phyloP scores from a whole-genome alignment of 1,140 invertebrate genomes.

The Holotrichia oblita region DNA sequence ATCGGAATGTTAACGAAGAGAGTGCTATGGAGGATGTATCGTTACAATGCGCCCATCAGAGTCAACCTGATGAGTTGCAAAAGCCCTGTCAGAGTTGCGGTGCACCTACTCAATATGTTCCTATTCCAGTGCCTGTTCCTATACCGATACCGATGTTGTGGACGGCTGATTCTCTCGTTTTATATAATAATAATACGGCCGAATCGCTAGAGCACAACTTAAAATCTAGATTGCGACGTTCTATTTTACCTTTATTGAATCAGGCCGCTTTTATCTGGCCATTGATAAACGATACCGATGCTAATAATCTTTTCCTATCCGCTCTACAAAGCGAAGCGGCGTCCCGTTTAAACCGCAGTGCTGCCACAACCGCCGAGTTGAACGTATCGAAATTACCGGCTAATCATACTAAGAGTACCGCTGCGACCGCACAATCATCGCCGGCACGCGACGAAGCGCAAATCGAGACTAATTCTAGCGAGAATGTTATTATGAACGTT shows the following conservation, averaged over 20 bases:
- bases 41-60: constrained; percentile 56
- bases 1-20: constrained; percentile 43
- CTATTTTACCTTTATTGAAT: constrained; percentile 52
- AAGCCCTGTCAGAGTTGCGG: constrained; percentile 61
- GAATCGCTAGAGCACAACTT: constrained; percentile 45
- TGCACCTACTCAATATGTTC: constrained; percentile 73
- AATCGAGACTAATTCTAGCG: neutral
- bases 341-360: constrained; percentile 35
- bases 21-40: constrained; percentile 47
- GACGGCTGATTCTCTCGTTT: constrained; percentile 63
- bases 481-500: neutral
- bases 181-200: constrained; percentile 58
- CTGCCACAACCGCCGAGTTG: neutral
- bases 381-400: constrained; percentile 7
- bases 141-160: constrained; percentile 74
- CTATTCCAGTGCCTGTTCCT: constrained; percentile 81
- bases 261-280: constrained; percentile 54
- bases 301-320: constrained; percentile 42
- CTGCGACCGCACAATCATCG: constrained; percentile 5
- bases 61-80: constrained; percentile 58
- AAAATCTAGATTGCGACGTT: constrained; percentile 48
- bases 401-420: neutral
- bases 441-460: too few species aligned
- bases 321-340: constrained; percentile 42
- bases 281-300: constrained; percentile 52